phyloP scores from a whole-genome alignment of 2,113 vertebrate species.

The Sciurus niger region DNA sequence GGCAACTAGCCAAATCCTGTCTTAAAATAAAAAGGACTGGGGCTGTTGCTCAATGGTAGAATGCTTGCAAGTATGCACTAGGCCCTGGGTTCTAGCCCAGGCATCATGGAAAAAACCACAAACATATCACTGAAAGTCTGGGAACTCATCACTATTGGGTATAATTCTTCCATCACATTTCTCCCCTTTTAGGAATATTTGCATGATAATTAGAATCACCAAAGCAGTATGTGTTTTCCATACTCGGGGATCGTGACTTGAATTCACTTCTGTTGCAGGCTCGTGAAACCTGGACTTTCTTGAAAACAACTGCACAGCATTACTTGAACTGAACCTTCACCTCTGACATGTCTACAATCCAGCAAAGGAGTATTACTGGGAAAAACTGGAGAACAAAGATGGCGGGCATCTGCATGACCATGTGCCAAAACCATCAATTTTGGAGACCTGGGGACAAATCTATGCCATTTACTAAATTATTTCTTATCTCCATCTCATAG shows the following conservation, averaged over 20 bases:
- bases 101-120: neutral
- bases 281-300: constrained; percentile 80
- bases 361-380: neutral
- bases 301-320: constrained; percentile 83
- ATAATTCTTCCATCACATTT: neutral
- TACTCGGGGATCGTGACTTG: constrained; percentile 10
- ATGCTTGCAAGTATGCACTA: neutral
- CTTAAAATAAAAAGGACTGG: neutral
- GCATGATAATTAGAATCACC: neutral
- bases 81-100: neutral
- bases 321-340: constrained; percentile 79
- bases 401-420: neutral
- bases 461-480: neutral
- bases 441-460: neutral
- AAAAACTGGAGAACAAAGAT: neutral
- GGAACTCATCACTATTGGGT: neutral
- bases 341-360: neutral
- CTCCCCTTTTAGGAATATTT: constrained; percentile 22
- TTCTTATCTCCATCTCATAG: neutral
- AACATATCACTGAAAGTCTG: neutral
- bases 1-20: neutral
- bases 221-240: neutral
- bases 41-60: neutral
- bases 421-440: neutral
- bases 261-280: constrained; percentile 80